phyloP scores from a whole-genome alignment of 2,113 vertebrate genomes.

The Anhinga anhinga region DNA sequence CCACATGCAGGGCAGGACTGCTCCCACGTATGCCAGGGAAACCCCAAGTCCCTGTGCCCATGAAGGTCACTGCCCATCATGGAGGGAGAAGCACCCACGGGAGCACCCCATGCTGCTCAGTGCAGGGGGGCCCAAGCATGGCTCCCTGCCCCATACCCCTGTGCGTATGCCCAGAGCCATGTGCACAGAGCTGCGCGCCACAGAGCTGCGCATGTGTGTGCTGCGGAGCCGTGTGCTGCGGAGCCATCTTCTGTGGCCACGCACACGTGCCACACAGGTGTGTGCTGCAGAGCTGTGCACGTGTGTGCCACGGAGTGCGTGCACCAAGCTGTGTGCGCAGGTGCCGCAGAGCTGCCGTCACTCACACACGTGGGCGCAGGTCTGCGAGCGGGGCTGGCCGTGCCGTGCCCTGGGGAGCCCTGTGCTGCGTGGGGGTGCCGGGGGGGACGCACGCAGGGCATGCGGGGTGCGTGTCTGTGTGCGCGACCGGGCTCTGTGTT shows the following conservation, averaged over 20 bases:
- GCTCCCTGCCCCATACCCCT: background rate
- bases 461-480: background rate
- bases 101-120: background rate
- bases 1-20: background rate
- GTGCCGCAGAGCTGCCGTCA: background rate
- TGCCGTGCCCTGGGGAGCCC: background rate
- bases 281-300: background rate
- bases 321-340: no score
- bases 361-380: background rate
- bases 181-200: no score
- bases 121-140: background rate
- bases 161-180: rapidly evolving
- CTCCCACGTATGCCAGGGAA: background rate
- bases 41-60: background rate
- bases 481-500: no score
- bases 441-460: background rate
- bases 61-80: no score
- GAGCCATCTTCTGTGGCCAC: background rate
- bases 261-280: background rate
- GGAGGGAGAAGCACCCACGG: background rate
- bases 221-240: no score
- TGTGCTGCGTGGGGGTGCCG: no score
- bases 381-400: background rate
- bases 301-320: rapidly evolving
- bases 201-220: background rate